A percentile compares a stretch with the other conserved stretches of the same genome.
Evolutionary conservation across 2,113 vertebrate species (phyloP).

Genomic region (Benitochromis conjunctus): DNA sequence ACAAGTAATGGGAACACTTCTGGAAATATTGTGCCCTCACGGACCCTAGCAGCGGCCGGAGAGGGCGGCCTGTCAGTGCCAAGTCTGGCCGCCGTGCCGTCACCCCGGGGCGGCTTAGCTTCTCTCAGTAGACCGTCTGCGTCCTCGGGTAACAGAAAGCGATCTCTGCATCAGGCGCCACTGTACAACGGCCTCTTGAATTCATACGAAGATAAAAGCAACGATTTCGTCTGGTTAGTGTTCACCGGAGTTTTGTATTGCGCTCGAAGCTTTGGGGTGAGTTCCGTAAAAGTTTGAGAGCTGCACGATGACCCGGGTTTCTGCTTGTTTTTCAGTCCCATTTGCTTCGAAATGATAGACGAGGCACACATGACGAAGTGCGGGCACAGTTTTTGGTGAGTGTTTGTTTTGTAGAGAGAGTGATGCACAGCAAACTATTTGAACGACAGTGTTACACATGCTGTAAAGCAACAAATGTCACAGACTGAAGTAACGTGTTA

Average conservation of each 20-base stretch:
- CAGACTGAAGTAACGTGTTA: not conserved
- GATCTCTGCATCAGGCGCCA: constrained; percentile 81
- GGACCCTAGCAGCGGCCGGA: constrained; percentile 46
- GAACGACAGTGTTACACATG: not conserved
- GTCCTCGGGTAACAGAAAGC: constrained; percentile 78
- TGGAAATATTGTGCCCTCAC: constrained; percentile 65
- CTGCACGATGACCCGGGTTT: not conserved
- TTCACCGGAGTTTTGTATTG: not conserved
- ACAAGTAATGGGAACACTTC: constrained; percentile 62
- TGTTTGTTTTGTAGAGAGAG: not conserved
- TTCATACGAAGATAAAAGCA: constrained; percentile 98
- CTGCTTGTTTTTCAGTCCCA: constrained; percentile 80
- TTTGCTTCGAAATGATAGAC: constrained; percentile 99
- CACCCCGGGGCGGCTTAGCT: constrained; percentile 46
- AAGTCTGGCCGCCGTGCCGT: constrained; percentile 50
- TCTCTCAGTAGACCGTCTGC: constrained; percentile 64
- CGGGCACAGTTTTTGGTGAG: constrained; percentile 99
- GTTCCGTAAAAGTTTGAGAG: not conserved
- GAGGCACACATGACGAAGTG: constrained; percentile 99
- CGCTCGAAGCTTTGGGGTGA: not conserved
- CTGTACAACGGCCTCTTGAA: constrained; percentile 94
- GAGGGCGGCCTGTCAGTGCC: constrained; percentile 58
- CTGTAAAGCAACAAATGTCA: not conserved
- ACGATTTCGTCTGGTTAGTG: constrained; percentile 96
- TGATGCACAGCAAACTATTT: not conserved